Evolutionary conservation across 2,797 vertebrate genomes (phyloP), one percentile per base, ranked within the genome.

Genomic region (Mastacembelus armatus): DNA sequence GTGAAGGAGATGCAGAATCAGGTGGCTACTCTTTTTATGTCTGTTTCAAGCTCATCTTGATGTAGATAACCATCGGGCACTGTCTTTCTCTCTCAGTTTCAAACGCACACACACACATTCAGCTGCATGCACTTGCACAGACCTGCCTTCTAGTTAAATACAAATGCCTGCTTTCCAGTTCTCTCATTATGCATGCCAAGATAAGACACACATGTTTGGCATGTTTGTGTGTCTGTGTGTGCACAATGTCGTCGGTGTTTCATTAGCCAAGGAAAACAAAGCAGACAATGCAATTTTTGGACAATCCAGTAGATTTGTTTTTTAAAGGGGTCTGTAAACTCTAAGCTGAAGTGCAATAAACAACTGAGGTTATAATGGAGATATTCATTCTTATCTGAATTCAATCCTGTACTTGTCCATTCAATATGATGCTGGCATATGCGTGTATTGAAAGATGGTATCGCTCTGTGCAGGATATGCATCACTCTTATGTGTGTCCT

Each of bases 121-220:
- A 47, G 1, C 33, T 29, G 42, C 30, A 30, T 48, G 71, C 39
- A 61, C 71, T 57, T 68, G 74, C 55, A 78, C 58, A 64, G 71
- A 68, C 60, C 18, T 83, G 66, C 58, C 72, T 71, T 66, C 43
- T 32, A 54, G 33, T 63, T 50, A 77, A 66, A 69, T 10, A 56
- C 38, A 60, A 61, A 74, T 65, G 70, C 64, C 55, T 55, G 43
- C 51, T 55, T 54, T 42, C 50, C 43, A 47, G 29, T 36, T 77
- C 18, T 29, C 19, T 59, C 29, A 29, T 71, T 56, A 44, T 19
- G 62, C 44, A 35, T 60, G 19, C n/a, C 67, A 56, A 22, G 27
- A 57, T 40, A 15, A 32, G 19, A 47, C 36, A 54, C 29, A 21
- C 15, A 1, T 32, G 40, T 19, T 24, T 60, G 22, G 29, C 27